Base-by-base conservation (phyloP, 2,113 vertebrate genomes). In the Pagrus major region DNA sequence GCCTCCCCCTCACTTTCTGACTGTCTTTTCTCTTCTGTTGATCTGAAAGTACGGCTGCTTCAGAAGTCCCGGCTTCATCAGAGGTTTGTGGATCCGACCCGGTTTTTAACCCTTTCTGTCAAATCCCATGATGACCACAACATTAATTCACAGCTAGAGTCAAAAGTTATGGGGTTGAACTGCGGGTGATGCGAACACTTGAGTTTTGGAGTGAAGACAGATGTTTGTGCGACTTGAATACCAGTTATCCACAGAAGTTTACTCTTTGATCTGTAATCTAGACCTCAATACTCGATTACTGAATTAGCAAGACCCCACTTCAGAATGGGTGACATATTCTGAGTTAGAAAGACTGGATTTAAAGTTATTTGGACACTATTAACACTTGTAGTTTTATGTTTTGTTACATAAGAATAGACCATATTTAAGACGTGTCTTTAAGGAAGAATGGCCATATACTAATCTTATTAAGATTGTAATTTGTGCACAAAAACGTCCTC, bases 1-100 rank as follows among this genome's bases (percentile, higher is more conserved):
- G 44, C 60, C 71, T 71, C 84, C 76, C 82, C 73, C 71, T 72
- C 84, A 68, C 46, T 72, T 63, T 76, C 41, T 46, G 4, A 65
- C 55, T 59, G 54, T 69, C 74, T n/a, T 67, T 29, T 29, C 11
- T 23, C 51, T 77, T 72, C 71, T 83, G 79, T 71, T 68, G 49
- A 75, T 74, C 12, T 2, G 29, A 59, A 64, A 15, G 18, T 33
- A 47, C 4, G 7, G 25, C 64, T 39, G 64, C 44, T 42, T 63
- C 21, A 29, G 23, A 81, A 73, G 20, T 72, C 35, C 0, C 31
- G 52, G 85, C 41, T 39, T 20, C 20, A 27, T 65, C 70, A n/a
- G 5, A 39, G 11, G n/a, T 51, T 72, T 37, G 64, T 59, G 68
- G 72, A 72, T 33, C 42, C n/a, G 9, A 58, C 64, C 12, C 15